Base-by-base conservation (phyloP, 2,888 invertebrate species). In the Villa cingulata region DNA sequence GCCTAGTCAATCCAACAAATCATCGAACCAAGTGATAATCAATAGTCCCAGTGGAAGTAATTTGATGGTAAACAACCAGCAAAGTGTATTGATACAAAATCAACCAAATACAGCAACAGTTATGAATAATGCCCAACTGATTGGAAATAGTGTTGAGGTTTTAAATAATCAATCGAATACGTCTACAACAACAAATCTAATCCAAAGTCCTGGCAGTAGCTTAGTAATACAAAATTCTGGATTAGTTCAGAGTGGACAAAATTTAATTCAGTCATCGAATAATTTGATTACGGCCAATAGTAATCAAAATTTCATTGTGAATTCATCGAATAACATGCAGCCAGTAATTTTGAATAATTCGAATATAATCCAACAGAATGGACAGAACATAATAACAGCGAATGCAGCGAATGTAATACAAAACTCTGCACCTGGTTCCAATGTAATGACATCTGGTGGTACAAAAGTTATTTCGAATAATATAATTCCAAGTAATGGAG, bases 311-410 rank as follows among this genome's bases (percentile, higher is more conserved):
- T 54, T 56, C 43, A 59, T 58, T 38, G 58, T 60, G 12, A 58
- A 59, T 32, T 57, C 57, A 15, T 56, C 56, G 5, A 50, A 51
- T 15, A 55, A 53, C 23, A 56, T 61, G 41, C 62, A 60, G 44
- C 57, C 60, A 12, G 55, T 57, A 51, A 49, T 55, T 20, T 18
- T 49, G 3, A 51, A 51, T 44, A 53, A 53, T 29, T 50, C 51
- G n/a, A 52, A 50, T 41, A 19, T 52, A 10, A 36, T 53, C 12
- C 55, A 55, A 39, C 54, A 54, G 41, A 48, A 50, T 45, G 54
- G 56, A 20, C 56, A 56, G 38, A 57, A 56, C 49, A 37, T 57
- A 10, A 51, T 56, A 44, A 46, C 57, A 16, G 34, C 55, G 27
- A 55, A 48, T 37, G 37, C 38, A 14, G 44, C 40, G 1, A 53